Base-by-base conservation (phyloP, 1,140 invertebrate species). In the Artemia franciscana region DNA sequence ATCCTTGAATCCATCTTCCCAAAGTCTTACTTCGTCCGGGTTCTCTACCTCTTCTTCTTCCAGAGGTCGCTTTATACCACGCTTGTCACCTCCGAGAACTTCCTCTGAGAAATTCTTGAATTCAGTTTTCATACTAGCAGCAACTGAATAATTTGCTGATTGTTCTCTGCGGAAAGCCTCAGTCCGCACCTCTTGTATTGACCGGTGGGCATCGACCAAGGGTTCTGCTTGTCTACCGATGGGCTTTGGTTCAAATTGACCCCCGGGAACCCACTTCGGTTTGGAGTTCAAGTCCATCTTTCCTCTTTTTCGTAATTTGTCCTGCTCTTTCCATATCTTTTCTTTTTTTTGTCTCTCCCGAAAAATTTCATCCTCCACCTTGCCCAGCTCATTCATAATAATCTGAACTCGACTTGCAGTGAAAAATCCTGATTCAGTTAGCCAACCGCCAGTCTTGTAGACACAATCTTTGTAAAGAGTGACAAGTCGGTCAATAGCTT, bases 1-100 rank as follows among this genome's bases (percentile, higher is more conserved):
- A 71, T 96, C 89, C 74, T 98, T 98, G 76, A 94, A 98, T 0
- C 96, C 96, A 70, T 90, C 86, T 77, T 98, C 93, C 87, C 91
- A 96, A 5, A 99, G 76, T 60, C 91, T 79, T 23, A 98, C 92
- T 75, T 95, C 89, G 75, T 99, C 94, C 66, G 86, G 81, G 9
- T 82, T 79, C 61, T 84, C 80, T 63, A 92, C 85, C 57, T 85
- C 82, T 9, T 78, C 75, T 28, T 69, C 67, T 27, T 65, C 68
- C 12, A n/a, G n/a, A n/a, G n/a, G n/a, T n/a, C n/a, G n/a, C n/a
- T n/a, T n/a, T n/a, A n/a, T n/a, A n/a, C n/a, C n/a, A n/a, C n/a
- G n/a, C n/a, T n/a, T n/a, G n/a, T n/a, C n/a, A n/a, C n/a, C n/a
- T n/a, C n/a, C n/a, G n/a, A n/a, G n/a, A n/a, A n/a, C n/a, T n/a